Evolutionary conservation across 2,888 invertebrate species (phyloP), one percentile per base, ranked within the genome.

Genomic region (Omphaloscelis lunosa): DNA sequence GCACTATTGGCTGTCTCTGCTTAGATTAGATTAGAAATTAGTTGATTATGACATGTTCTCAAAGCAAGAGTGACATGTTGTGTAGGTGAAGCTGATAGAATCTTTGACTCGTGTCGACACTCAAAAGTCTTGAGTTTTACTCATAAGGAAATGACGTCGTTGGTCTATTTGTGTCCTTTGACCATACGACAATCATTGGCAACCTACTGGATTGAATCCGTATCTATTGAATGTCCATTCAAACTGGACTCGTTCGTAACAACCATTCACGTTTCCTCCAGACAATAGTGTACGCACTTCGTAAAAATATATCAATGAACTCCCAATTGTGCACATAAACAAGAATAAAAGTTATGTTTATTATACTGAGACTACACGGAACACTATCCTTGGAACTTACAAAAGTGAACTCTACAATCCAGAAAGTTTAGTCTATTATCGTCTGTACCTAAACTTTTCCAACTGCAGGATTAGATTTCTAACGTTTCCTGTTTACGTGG

Each of bases 281-380:
- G 79, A 86, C 85, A 82, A 86, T 86, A 77, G 48, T 83, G 70
- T 77, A 85, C 80, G 67, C 75, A 73, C 34, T 79, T 72, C 75
- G 74, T 82, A 72, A 79, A 82, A 89, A 86, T 79, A 84, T 68
- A 59, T 84, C 80, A 89, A 88, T 88, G 85, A 89, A 89, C 85
- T 87, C 73, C 59, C 63, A 82, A 83, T 84, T 74, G 72, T 80
- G 80, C 75, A 86, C 73, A 77, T 83, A 89, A 89, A 85, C 84
- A 88, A 67, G 83, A 87, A 79, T 87, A 86, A 84, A 86, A 82
- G 73, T 79, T 82, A 81, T 83, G 77, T 88, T 87, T 87, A 82
- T 84, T 77, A 74, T 82, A 80, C 68, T 71, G 48, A 66, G 59
- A 72, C 69, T 62, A 61, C 62, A 62, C 51, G 39, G 59, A 83